Evolutionary conservation across 2,888 invertebrate genomes (phyloP), one percentile per base, ranked within the genome.

Genomic region (Cosmopolites sordidus): DNA sequence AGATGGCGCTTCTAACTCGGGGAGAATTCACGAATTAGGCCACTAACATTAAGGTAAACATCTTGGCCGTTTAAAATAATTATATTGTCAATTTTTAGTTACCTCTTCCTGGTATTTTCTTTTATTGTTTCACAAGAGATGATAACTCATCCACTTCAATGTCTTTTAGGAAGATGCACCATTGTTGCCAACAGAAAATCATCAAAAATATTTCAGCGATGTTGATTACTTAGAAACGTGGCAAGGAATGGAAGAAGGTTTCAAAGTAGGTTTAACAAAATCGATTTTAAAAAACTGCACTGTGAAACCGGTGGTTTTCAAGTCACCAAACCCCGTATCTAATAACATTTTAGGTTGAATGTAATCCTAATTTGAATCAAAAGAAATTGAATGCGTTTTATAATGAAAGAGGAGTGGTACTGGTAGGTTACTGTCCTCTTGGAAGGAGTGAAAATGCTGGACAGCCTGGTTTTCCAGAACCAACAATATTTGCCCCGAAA

Each of bases 361-460:
- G 78, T 9, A 79, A 87, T 64, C 80, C 89, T 1, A 84, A 86
- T 61, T 75, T 89, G 1, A 84, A 83, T 59, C 87, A 91, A 64
- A 82, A 81, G 27, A 79, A 81, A 30, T 69, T 91, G 16, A 80
- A 83, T 0, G 72, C 83, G 1, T 89, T 83, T 66, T 87, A 91
- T 70, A 78, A 80, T 46, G 69, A 78, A 5, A 77, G 80, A 33
- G 76, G 75, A 42, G 83, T 93, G 39, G 73, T 76, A 0, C 72
- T 92, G 60, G 84, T 78, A 67, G 90, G 77, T 0, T 92, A 87
- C 72, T 83, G 86, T 30, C 89, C 90, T 0, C 77, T 92, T 51
- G 90, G 88, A 14, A 79, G 80, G 22, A 81, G 81, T 0, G 74
- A 77, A 67, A 59, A 73, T 5, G 63, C 67, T 0, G 75, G 78